phyloP scores from a whole-genome alignment of 1,140 invertebrate species.

The Mesaphorura yosii region DNA sequence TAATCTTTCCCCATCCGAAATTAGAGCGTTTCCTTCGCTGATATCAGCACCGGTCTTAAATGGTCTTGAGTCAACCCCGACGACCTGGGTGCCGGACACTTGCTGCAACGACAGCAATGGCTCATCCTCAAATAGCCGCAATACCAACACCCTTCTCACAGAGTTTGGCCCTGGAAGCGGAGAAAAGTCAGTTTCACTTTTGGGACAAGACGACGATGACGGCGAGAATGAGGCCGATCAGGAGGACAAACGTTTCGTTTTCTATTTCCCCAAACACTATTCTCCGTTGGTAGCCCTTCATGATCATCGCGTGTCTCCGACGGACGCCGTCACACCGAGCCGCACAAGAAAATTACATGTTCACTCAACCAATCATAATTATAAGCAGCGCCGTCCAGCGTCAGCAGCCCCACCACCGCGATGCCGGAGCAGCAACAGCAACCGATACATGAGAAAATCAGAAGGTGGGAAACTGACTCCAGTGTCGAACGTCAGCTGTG shows the following conservation, averaged over 20 bases:
- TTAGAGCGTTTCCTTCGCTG: not conserved
- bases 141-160: slow-evolving; percentile 27
- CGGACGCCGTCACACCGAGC: not conserved
- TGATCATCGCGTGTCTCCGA: no score
- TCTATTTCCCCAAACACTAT: slow-evolving; percentile 8
- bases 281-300: no score
- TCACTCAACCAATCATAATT: not conserved
- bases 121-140: slow-evolving; percentile 29
- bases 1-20: not conserved
- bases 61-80: no score
- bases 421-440: no score
- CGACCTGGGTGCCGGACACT: slow-evolving; percentile 26
- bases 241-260: slow-evolving; percentile 19
- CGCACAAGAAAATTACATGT: not conserved
- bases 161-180: not conserved
- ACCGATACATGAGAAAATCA: no score
- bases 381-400: not conserved
- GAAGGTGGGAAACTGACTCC: no score
- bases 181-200: not conserved
- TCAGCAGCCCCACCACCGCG: no score
- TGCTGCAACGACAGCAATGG: slow-evolving; percentile 29
- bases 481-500: no score
- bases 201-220: slow-evolving; percentile 5
- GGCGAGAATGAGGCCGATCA: slow-evolving; percentile 13
- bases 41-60: no score